Conservation (phyloP, 2,113 vertebrate species). For the Apodemus sylvaticus region DNA sequence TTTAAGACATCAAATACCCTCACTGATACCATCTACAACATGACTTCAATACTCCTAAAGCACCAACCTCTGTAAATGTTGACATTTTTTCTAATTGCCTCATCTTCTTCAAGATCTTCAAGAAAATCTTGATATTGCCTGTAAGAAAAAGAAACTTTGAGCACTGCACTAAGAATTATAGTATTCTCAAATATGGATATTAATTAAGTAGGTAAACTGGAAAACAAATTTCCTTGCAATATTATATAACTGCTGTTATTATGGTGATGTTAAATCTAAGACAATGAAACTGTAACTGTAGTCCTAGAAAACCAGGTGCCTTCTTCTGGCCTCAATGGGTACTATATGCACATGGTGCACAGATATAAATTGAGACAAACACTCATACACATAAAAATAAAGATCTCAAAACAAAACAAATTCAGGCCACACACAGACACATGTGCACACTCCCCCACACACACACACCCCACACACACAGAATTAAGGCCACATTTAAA, state of each 20-base stretch:
- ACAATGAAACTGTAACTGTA: neutral
- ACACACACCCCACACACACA: neutral
- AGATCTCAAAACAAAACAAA: neutral
- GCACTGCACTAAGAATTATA: neutral
- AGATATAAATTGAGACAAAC: neutral
- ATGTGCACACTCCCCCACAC: neutral
- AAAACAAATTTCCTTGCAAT: constrained; percentile 40
- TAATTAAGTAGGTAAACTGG: neutral
- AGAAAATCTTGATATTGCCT: constrained; percentile 99
- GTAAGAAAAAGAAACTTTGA: constrained; percentile 55
- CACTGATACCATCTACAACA: neutral
- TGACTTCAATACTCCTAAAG: constrained; percentile 13
- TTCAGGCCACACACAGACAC: neutral
- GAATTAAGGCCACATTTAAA: neutral
- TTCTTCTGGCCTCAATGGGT: neutral
- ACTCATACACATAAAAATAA: neutral
- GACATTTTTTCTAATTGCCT: constrained; percentile 95
- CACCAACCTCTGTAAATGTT: constrained; percentile 96
- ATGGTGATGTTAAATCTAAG: constrained; percentile 1
- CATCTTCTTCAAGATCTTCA: constrained; percentile 98
- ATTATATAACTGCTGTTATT: neutral
- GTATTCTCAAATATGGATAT: neutral
- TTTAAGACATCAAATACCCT: constrained; percentile 20
- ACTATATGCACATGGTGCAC: neutral
- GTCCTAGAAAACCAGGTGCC: neutral